Evolutionary conservation across 1,140 invertebrate species (phyloP).

Genomic region (Tetramorium alpestre): DNA sequence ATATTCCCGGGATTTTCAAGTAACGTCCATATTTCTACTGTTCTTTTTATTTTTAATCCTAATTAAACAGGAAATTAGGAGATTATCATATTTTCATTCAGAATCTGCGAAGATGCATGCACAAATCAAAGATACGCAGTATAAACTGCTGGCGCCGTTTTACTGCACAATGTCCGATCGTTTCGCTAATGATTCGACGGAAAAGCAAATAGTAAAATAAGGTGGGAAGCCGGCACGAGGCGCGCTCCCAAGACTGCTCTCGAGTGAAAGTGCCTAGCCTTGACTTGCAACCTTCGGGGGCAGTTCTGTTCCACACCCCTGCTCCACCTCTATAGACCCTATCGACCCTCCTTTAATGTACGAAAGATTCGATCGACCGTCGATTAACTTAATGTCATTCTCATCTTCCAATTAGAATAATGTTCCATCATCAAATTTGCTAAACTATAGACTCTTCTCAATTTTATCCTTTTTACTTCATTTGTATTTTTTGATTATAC

Average conservation of each 20-base stretch:
- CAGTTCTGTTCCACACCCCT: slow-evolving; percentile 40
- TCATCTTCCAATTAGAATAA: neutral
- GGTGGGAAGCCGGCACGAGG: slow-evolving; percentile 82
- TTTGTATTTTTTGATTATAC: neutral
- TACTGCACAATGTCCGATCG: slow-evolving; percentile 39
- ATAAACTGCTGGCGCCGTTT: neutral
- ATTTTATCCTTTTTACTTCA: neutral
- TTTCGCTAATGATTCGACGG: slow-evolving; percentile 61
- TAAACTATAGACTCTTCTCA: neutral
- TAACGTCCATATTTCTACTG: neutral
- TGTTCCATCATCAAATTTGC: neutral
- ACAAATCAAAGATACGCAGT: neutral
- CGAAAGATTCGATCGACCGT: slow-evolving; percentile 60
- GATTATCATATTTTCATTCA: neutral
- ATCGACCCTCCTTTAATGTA: neutral
- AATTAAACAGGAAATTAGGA: neutral
- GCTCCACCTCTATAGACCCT: slow-evolving; percentile 56
- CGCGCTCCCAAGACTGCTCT: slow-evolving; percentile 81
- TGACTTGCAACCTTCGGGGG: slow-evolving; percentile 84
- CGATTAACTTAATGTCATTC: neutral
- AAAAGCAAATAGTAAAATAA: slow-evolving; percentile 79
- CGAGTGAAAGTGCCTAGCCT: slow-evolving; percentile 84
- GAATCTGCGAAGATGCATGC: neutral
- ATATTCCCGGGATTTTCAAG: too few species aligned
- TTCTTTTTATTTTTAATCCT: neutral